These are phyloP conservation scores for Apolygus lucorum DNA, from an alignment of 1,140 invertebrate genomes.

Conservation along the genomic window DNA sequence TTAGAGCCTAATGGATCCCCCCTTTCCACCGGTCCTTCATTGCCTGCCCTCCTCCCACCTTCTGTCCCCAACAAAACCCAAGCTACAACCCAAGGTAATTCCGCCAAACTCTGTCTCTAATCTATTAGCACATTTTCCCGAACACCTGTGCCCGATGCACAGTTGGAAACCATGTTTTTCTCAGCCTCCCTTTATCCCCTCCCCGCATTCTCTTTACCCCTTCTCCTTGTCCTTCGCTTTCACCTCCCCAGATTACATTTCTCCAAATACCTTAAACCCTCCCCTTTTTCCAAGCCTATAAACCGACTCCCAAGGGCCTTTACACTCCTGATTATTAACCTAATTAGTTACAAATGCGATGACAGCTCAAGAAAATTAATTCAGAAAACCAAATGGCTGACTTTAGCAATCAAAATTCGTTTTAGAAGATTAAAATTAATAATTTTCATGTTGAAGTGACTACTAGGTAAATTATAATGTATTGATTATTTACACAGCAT, in stretches of 20 bases:
- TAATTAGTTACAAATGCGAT: too few species aligned
- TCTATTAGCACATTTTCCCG: slow-evolving; percentile 20
- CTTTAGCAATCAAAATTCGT: too few species aligned
- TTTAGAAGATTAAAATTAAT: too few species aligned
- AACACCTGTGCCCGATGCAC: slow-evolving; percentile 13
- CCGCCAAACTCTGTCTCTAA: slow-evolving; percentile 19
- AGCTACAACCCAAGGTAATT: neutral
- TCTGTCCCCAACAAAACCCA: neutral
- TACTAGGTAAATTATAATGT: too few species aligned
- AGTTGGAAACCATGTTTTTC: slow-evolving; percentile 10
- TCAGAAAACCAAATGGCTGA: too few species aligned
- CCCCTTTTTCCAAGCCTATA: too few species aligned
- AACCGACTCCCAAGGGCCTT: neutral
- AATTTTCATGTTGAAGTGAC: too few species aligned
- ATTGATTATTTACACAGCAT: too few species aligned
- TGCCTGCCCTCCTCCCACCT: neutral
- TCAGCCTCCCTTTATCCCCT: neutral
- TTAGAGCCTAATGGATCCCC: slow-evolving; percentile 18
- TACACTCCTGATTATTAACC: neutral
- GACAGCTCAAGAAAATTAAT: too few species aligned
- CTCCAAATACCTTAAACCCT: neutral
- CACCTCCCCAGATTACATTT: neutral
- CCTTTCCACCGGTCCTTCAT: neutral
- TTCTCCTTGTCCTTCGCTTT: neutral
- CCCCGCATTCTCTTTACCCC: neutral